Evolutionary conservation across 2,888 invertebrate species (phyloP), one percentile per base, ranked within the genome.

Genomic region (Epinotia bilunana): DNA sequence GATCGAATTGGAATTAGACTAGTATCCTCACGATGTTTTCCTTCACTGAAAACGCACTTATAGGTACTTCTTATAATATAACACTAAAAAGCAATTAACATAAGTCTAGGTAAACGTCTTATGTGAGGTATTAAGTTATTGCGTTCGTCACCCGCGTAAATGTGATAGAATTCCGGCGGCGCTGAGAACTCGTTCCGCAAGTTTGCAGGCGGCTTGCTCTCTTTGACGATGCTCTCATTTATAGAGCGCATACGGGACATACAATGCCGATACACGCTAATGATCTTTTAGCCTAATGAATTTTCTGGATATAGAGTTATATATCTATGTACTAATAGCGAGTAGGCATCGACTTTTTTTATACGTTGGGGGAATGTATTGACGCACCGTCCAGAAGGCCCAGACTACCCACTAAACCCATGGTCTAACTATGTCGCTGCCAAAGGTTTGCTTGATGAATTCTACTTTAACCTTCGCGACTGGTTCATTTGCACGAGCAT

Each of bases 121-220:
- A 33, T 61, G 13, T 28, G 9, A 9, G n/a, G 33, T 61, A 67
- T 67, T 28, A 55, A 33, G 55, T 33, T 67, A 67, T 67, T 67
- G 60, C 55, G 33, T 3, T 68, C 58, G 68, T 20, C 64, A 65
- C 65, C 60, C 61, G 63, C 68, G 60, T 65, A 65, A 39, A 55
- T 12, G 49, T 62, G 62, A 69, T 74, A 74, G 73, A 74, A 69
- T 74, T 43, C 68, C 49, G 57, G 11, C 46, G 64, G 46, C 70
- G 60, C 11, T 28, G 58, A 46, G 68, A 73, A 68, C 65, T 61
- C 70, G 74, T 65, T 70, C 58, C 65, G 65, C 53, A 67, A 72
- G 53, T 72, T 72, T 67, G 70, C 71, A 71, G 70, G 65, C 53
- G 71, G 63, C 65, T 72, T 75, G 75, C 75, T 75, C 71, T 71